Evolutionary conservation across 2,113 vertebrate species (phyloP).

Genomic region (Oxygymnocypris stewartii): DNA sequence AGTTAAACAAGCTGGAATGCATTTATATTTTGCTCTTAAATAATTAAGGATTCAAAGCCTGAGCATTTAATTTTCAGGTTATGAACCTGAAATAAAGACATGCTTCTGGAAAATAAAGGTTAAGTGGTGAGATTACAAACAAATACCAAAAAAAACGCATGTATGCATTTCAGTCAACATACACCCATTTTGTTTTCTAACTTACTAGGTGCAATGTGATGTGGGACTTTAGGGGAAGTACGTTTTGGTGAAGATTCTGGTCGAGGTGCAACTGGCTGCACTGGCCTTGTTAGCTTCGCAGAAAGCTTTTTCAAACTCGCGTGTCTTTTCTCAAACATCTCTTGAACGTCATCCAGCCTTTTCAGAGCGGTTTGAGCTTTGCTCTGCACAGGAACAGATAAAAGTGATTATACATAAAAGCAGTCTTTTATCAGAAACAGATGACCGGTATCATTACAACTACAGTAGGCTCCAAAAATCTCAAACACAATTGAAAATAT

Average conservation of each 20-base stretch:
- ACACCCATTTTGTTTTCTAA: not conserved
- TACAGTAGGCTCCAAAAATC: not conserved
- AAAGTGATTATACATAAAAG: not conserved
- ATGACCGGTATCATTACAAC: not conserved
- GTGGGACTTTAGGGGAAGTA: constrained; percentile 75
- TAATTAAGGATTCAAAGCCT: not conserved
- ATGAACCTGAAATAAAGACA: not conserved
- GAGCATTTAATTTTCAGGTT: not conserved
- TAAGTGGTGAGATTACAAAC: not conserved
- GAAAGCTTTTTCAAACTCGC: constrained; percentile 90
- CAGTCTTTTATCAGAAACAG: not conserved
- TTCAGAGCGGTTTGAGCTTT: constrained; percentile 82
- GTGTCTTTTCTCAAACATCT: constrained; percentile 93
- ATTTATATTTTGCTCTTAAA: not conserved
- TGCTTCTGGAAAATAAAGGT: not conserved
- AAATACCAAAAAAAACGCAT: not conserved
- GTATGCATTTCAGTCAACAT: not conserved
- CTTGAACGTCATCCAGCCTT: constrained; percentile 85
- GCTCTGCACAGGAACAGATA: constrained; percentile 66
- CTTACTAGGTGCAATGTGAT: constrained; percentile 76
- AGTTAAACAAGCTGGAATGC: not conserved
- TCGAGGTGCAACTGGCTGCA: constrained; percentile 91
- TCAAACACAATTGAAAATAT: not conserved
- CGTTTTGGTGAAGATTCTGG: constrained; percentile 92
- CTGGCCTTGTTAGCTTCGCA: constrained; percentile 89